Evolutionary conservation across 2,888 invertebrate genomes (phyloP).

Genomic region (Galerucella calmariensis): DNA sequence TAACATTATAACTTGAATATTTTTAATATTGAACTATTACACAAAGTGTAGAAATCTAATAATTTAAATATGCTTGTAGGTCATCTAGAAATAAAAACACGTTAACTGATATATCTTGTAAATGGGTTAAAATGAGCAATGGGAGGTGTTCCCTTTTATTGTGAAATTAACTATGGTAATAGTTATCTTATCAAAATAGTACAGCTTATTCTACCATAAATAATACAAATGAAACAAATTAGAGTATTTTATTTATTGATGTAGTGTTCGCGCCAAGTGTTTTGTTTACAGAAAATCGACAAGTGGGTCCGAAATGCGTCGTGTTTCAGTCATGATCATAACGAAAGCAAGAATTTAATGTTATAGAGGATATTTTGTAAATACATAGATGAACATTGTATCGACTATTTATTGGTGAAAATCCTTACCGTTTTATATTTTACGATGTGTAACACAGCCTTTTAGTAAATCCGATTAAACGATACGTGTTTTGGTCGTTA

Average conservation of each 20-base stretch:
- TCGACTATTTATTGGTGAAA: slow-evolving; percentile 34
- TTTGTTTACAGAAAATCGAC: slow-evolving; percentile 50
- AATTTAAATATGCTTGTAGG: not conserved
- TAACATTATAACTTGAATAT: not conserved
- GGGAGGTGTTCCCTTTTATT: not conserved
- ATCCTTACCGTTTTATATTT: slow-evolving; percentile 54
- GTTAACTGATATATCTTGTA: not conserved
- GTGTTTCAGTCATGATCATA: slow-evolving; percentile 37
- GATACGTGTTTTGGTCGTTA: slow-evolving; percentile 56
- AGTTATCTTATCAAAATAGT: not conserved
- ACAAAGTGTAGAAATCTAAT: not conserved
- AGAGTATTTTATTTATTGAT: slow-evolving; percentile 6
- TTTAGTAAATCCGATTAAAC: slow-evolving; percentile 56
- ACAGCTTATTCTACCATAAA: slow-evolving; percentile 2
- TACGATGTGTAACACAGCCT: slow-evolving; percentile 60
- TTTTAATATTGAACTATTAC: not conserved
- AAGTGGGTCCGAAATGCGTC: slow-evolving; percentile 52
- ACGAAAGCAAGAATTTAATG: slow-evolving; percentile 38
- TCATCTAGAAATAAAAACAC: not conserved
- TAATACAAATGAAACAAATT: slow-evolving; percentile 11
- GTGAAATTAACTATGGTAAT: not conserved
- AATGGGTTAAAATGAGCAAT: not conserved
- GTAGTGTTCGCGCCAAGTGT: slow-evolving; percentile 50
- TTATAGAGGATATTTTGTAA: slow-evolving; percentile 36
- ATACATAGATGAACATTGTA: slow-evolving; percentile 22